Evolutionary conservation across 2,888 invertebrate genomes (phyloP), one percentile per base, ranked within the genome.

Genomic region (Campoplex nolae): DNA sequence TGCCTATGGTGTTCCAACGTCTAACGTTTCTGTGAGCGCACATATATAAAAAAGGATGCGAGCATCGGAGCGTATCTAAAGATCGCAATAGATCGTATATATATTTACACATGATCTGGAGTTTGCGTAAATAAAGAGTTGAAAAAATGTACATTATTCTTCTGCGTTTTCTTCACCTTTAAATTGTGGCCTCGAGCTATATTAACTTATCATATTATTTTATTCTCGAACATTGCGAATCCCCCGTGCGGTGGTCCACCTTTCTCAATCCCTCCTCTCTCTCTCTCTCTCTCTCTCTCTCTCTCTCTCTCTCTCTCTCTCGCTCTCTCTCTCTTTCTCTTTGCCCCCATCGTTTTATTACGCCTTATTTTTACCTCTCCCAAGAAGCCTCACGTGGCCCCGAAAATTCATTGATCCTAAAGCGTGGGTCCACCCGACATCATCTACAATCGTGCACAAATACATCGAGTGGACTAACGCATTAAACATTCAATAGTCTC

Each of bases 351-450:
- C 56, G 76, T 18, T 70, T 38, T 48, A 32, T 48, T 32, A 81
- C 68, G 70, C 51, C 32, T 79, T 68, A 38, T 75, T 75, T 35
- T 48, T 65, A 56, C 48, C 70, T 71, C 71, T 67, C 62, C 32
- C 32, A 35, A n/a, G 45, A 73, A 51, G 42, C 58, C 62, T 79
- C 65, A 54, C 65, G 78, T 75, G 75, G 83, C 83, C 85, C 83
- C 84, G 79, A 77, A 28, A 65, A 86, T 85, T 86, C 88, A 89
- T 89, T 82, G 87, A 89, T 89, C 86, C 83, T 45, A 13, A 75
- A 79, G 23, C 70, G 67, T 65, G 82, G 83, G 80, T 77, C 74
- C 73, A 78, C 32, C 51, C 65, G 70, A 68, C n/a, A 88, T 79
- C 73, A 70, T 58, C 78, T 65, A 42, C 48, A 28, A 68, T 62